phyloP scores from a whole-genome alignment of 2,888 invertebrate genomes.

The Brenthis ino region DNA sequence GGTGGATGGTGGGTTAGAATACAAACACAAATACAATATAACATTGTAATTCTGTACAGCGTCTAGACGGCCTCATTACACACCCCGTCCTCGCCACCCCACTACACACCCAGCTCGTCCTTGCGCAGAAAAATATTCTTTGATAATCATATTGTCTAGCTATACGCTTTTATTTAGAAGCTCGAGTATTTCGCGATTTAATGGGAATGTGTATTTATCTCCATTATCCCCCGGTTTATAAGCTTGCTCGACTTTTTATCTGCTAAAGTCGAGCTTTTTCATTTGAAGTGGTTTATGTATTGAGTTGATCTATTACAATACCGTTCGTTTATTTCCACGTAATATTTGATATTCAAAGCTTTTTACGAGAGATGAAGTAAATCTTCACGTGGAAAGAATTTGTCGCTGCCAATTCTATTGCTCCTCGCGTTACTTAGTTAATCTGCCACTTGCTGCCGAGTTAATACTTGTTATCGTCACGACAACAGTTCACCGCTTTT shows the following conservation, averaged over 20 bases:
- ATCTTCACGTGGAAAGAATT: background rate
- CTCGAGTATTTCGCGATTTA: constrained; percentile 28
- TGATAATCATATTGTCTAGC: constrained; percentile 52
- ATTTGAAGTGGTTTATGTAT: constrained; percentile 1
- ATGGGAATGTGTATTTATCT: constrained; percentile 30
- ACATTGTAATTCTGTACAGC: constrained; percentile 51
- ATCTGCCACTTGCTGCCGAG: constrained; percentile 15
- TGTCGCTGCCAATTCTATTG: constrained; percentile 17
- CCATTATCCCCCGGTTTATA: constrained; percentile 14
- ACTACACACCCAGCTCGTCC: constrained; percentile 40
- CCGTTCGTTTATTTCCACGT: too few species aligned
- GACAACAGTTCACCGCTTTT: constrained; percentile 13
- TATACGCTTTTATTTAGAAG: constrained; percentile 32
- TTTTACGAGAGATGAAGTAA: too few species aligned
- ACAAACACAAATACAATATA: constrained; percentile 62
- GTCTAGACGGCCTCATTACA: constrained; percentile 76
- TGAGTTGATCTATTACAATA: background rate
- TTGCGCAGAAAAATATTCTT: constrained; percentile 64
- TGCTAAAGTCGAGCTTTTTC: background rate
- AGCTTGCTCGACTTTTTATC: constrained; percentile 8
- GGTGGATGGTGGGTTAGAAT: constrained; percentile 24
- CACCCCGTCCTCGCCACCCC: constrained; percentile 45
- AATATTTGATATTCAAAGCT: too few species aligned
- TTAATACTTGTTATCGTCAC: constrained; percentile 22
- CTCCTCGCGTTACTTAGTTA: constrained; percentile 14